These are phyloP conservation scores for Drosophila colorata DNA, from an alignment of 2,888 invertebrate genomes.

Conservation along the genomic window DNA sequence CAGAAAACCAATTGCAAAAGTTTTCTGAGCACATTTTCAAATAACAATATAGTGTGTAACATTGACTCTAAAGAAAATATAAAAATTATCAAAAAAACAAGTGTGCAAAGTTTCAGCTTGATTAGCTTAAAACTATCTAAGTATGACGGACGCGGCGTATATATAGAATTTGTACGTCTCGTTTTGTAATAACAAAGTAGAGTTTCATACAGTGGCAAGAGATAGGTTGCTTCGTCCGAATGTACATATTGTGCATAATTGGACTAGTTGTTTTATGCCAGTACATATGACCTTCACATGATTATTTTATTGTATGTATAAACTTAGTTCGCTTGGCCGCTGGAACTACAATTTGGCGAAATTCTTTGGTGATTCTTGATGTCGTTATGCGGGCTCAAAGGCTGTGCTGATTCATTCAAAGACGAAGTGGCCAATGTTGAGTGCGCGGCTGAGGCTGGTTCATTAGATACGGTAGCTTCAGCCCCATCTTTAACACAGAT, in stretches of 20 bases:
- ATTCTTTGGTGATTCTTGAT: conserved; percentile 53
- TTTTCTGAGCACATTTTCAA: conserved; percentile 1
- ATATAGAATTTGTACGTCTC: conserved; percentile 1
- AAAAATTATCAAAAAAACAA: background rate
- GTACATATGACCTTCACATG: background rate
- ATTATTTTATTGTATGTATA: background rate
- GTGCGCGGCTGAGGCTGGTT: conserved; percentile 7
- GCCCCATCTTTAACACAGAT: conserved; percentile 9
- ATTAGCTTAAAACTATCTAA: conserved; percentile 25
- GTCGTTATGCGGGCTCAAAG: conserved; percentile 22
- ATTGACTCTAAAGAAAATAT: background rate
- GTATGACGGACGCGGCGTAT: conserved; percentile 12
- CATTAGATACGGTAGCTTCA: conserved; percentile 4
- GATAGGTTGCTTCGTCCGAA: background rate
- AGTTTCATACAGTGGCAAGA: conserved; percentile 9
- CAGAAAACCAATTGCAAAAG: conserved; percentile 15
- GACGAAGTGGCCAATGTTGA: conserved; percentile 20
- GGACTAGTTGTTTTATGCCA: conserved; percentile 15
- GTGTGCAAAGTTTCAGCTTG: conserved; percentile 14
- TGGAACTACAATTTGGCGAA: conserved; percentile 54
- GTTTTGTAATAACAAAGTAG: conserved; percentile 10
- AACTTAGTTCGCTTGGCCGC: conserved; percentile 49
- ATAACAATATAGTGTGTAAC: conserved; percentile 7
- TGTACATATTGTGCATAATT: conserved; percentile 6
- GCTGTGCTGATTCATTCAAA: conserved; percentile 17